phyloP scores from a whole-genome alignment of 2,797 vertebrate genomes.

The Acrossocheilus fasciatus region DNA sequence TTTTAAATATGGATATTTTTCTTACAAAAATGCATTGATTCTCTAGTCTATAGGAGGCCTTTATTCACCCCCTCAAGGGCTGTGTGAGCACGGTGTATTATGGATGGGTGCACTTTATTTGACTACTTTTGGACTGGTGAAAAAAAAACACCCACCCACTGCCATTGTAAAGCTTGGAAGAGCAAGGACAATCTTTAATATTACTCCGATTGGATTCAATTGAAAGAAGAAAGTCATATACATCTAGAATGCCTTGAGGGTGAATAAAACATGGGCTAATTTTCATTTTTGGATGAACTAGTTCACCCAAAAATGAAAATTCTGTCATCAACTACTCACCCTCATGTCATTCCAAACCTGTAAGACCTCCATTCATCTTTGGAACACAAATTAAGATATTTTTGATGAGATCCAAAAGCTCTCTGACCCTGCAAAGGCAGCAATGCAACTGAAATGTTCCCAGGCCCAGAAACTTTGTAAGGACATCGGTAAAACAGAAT shows the following conservation, averaged over 20 bases:
- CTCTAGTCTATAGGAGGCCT: background rate
- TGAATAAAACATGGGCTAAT: background rate
- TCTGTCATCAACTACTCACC: background rate
- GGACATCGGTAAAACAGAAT: too few species aligned
- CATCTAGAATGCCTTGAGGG: background rate
- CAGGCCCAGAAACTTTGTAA: too few species aligned
- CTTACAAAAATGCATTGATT: background rate
- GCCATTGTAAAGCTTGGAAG: background rate
- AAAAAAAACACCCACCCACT: background rate
- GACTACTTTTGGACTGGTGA: background rate
- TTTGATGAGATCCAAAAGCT: background rate
- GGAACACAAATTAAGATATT: background rate
- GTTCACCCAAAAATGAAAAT: background rate
- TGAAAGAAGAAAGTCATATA: background rate
- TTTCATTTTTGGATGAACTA: background rate
- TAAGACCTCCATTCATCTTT: background rate
- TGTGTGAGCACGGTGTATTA: background rate
- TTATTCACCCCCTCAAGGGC: background rate
- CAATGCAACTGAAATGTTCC: background rate
- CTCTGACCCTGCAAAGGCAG: background rate
- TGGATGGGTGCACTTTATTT: background rate
- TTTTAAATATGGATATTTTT: background rate
- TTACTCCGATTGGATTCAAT: background rate
- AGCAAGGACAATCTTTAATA: background rate
- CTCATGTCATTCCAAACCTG: background rate